Conservation (phyloP, 2,888 invertebrate genomes). For the Eumerus sabulonum region DNA sequence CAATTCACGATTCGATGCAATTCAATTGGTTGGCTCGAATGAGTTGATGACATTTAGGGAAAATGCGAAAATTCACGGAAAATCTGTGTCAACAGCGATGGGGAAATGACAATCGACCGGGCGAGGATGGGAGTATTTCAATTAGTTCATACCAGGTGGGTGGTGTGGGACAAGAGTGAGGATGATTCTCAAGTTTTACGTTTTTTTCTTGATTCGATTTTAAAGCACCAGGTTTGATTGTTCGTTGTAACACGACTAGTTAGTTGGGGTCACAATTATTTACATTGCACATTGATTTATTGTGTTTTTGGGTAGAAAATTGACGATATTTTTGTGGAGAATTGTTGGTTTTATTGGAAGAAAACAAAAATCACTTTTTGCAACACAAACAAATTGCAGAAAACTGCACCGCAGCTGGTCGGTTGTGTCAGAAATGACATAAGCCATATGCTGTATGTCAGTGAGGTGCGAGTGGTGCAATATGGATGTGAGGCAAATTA, state of each 20-base stretch:
- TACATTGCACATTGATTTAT: slow-evolving; percentile 48
- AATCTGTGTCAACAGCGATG: slow-evolving; percentile 45
- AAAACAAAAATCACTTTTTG: slow-evolving; percentile 50
- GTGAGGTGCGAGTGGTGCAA: background rate
- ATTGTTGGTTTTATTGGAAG: slow-evolving; percentile 47
- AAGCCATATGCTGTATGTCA: background rate
- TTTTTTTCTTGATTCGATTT: slow-evolving; percentile 16
- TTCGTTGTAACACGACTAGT: slow-evolving; percentile 32
- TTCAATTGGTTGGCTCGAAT: slow-evolving; percentile 3
- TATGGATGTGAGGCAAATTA: slow-evolving; percentile 18
- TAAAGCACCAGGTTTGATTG: slow-evolving; percentile 39
- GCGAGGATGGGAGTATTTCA: slow-evolving; percentile 55
- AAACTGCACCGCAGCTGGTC: slow-evolving; percentile 67
- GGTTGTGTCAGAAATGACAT: slow-evolving; percentile 52
- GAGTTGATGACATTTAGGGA: background rate
- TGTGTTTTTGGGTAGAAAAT: background rate
- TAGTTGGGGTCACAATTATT: slow-evolving; percentile 25
- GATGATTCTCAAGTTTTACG: slow-evolving; percentile 36
- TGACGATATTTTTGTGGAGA: slow-evolving; percentile 16
- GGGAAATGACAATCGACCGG: slow-evolving; percentile 56
- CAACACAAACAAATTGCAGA: slow-evolving; percentile 63
- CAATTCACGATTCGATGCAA: background rate
- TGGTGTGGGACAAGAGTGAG: slow-evolving; percentile 62
- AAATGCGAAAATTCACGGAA: slow-evolving; percentile 45
- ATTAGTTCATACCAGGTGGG: slow-evolving; percentile 69